Evolutionary conservation across 2,113 vertebrate genomes (phyloP), one percentile per base, ranked within the genome.

Genomic region (Balaeniceps rex): DNA sequence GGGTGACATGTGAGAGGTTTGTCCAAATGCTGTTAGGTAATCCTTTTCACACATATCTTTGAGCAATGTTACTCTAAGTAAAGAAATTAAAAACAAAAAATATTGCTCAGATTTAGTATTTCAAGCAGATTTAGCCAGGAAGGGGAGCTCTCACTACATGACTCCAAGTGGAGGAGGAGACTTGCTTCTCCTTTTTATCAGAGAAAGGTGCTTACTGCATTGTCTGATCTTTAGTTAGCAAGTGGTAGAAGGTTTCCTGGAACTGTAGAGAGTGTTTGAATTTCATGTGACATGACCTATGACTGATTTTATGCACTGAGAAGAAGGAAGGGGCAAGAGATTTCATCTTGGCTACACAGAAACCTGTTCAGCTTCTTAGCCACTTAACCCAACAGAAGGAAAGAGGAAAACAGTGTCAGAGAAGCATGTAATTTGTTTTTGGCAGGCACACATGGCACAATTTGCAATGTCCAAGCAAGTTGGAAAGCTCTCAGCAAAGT

Each of bases 91-190:
- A n/a, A n/a, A n/a, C n/a, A n/a, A n/a, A n/a, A n/a, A n/a, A n/a
- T n/a, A n/a, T n/a, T n/a, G n/a, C n/a, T n/a, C n/a, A n/a, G n/a
- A n/a, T n/a, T n/a, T n/a, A n/a, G n/a, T n/a, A n/a, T n/a, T n/a
- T 87, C 36, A 79, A 60, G 44, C 10, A 75, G n/a, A 74, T 74
- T 92, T 83, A 88, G 31, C 87, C 88, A 81, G 85, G 82, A 88
- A 96, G 88, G 76, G 92, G 85, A 93, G 90, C 92, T 93, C 93
- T 96, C 76, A 92, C 42, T 83, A 31, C 42, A 11, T 66, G 60
- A 91, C 44, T 93, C 54, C 29, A 46, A 57, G 40, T 25, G 28
- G 28, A 78, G 33, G 15, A 36, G 26, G 34, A 83, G 25, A n/a
- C n/a, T 49, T 51, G 21, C 19, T 65, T 83, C 33, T 76, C 38